Base-by-base conservation (phyloP, 1,140 invertebrate species). In the Drosophila erecta region DNA sequence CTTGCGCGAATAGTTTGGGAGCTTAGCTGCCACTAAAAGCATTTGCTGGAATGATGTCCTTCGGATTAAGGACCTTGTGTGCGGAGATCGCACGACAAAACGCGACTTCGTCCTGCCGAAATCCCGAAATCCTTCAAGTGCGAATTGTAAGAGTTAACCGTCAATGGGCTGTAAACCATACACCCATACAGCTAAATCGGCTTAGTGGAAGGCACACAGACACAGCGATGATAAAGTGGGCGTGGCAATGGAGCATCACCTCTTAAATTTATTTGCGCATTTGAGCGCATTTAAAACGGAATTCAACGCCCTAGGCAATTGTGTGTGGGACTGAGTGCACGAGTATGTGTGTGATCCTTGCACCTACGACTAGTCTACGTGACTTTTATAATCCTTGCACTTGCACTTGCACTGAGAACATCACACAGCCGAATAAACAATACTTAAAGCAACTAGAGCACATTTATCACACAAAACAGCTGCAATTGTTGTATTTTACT, bases 231-330 rank as follows among this genome's bases (percentile, higher is more conserved):
- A 41, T 12, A 40, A 53, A 22, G 44, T 50, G 55, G 73, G 72
- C 73, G 73, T 76, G 73, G 72, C 72, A 41, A 15, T 61, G 66
- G 62, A 49, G 57, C 37, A 20, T 12, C 33, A 56, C 40, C 64
- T 75, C 65, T 81, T 78, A 70, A 75, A 75, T 66, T 70, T 86
- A 86, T 86, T 86, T 86, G 81, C 81, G 75, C 81, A 78, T 81
- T 85, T 85, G 58, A 72, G 66, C 61, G 77, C 84, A 72, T 80
- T 79, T 75, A 62, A 71, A 83, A 64, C 65, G 76, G 81, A 76
- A 81, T 87, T 78, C 75, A 38, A 75, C 60, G 69, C 83, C 76
- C 49, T 8, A 49, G 47, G 72, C 72, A 30, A 50, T 69, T 65
- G 64, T 55, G 66, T 35, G 33, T 24, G 22, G 30, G 37, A 37